These are phyloP conservation scores for Zosterops hypoxanthus DNA, from an alignment of 2,113 vertebrate species.

Conservation along the genomic window DNA sequence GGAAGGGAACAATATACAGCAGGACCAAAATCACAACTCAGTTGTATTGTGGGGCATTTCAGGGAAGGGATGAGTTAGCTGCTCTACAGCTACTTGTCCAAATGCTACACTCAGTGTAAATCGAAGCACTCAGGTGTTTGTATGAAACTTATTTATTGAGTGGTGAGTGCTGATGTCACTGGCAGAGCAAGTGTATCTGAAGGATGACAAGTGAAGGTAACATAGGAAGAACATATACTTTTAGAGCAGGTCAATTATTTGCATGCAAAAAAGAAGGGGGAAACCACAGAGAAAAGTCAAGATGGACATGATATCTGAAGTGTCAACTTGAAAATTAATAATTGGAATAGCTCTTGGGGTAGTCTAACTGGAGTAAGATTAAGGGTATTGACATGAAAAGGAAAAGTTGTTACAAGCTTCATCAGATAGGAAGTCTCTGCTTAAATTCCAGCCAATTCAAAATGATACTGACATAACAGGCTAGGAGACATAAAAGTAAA, in stretches of 20 bases:
- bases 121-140: neutral
- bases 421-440: neutral
- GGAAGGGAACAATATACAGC: neutral
- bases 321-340: neutral
- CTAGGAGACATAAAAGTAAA: neutral
- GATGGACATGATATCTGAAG: neutral
- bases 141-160: neutral
- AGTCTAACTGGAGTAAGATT: neutral
- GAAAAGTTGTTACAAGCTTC: neutral
- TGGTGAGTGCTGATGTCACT: neutral
- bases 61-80: neutral
- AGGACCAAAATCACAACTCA: neutral
- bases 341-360: neutral
- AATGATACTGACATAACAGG: neutral
- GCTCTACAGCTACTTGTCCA: neutral
- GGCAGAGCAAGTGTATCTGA: neutral
- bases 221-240: neutral
- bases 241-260: neutral
- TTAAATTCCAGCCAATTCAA: neutral
- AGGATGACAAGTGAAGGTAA: neutral
- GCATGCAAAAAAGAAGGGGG: neutral
- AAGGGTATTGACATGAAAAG: neutral
- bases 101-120: neutral
- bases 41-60: neutral
- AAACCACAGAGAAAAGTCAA: neutral